These are phyloP conservation scores for Tupiocoris notatus DNA, from an alignment of 2,888 invertebrate species.

Conservation along the genomic window DNA sequence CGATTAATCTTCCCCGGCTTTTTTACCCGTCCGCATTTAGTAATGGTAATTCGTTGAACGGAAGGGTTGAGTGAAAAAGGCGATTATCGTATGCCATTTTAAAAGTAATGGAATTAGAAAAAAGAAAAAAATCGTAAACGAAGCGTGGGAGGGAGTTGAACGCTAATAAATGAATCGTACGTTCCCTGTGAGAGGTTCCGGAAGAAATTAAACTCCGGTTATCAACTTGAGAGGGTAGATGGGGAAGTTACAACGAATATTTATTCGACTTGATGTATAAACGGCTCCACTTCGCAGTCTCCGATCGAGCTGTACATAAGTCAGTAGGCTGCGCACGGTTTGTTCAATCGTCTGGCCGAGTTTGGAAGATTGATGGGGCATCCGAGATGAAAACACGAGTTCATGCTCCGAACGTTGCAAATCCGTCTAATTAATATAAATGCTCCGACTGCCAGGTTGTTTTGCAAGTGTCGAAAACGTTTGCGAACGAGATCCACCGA, in stretches of 20 bases:
- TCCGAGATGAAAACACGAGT: neutral
- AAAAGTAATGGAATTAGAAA: constrained; percentile 30
- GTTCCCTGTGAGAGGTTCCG: neutral
- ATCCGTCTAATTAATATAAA: neutral
- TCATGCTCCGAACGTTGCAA: neutral
- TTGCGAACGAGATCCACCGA: neutral
- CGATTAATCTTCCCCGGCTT: constrained; percentile 3
- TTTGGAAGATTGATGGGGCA: neutral
- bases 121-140: too few relatives aligned
- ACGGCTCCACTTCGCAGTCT: neutral
- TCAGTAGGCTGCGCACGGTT: neutral
- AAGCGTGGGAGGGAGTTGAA: neutral
- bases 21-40: constrained; percentile 3
- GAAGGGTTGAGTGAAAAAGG: constrained; percentile 28
- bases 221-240: neutral
- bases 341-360: neutral
- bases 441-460: neutral
- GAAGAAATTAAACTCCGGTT: neutral
- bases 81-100: constrained; percentile 34
- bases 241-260: neutral
- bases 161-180: neutral
- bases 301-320: neutral
- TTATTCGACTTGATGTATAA: neutral
- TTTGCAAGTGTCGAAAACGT: too few relatives aligned
- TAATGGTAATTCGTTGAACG: constrained; percentile 29